Base-by-base conservation (phyloP, 1,140 invertebrate genomes). In the Macrobrachium rosenbergii region DNA sequence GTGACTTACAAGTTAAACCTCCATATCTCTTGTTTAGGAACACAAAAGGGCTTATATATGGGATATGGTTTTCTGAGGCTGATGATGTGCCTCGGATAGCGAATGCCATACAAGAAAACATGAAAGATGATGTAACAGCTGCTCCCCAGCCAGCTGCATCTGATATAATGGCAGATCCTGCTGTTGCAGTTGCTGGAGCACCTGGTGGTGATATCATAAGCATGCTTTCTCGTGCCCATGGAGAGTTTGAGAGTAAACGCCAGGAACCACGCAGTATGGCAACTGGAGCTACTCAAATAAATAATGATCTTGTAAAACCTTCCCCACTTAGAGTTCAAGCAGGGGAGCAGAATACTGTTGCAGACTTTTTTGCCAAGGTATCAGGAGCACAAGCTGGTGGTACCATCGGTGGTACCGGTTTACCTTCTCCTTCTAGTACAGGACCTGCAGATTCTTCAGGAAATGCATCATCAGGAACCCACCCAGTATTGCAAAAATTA, bases 301-400 rank as follows among this genome's bases (percentile, higher is more conserved):
- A 45, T 67, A 84, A 64, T 83, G 88, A 89, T 60, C 52, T 89
- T 17, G 84, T 87, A 63, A 87, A 87, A 73, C 83, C 87, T 60
- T 64, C 87, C 67, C 83, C 83, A 23, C 76, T 83, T 10, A 85
- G 83, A 72, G 80, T 83, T 37, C 60, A 77, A 21, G 83, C 87
- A 21, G 83, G 75, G 19, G 87, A 88, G 21, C 82, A 88, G 69
- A 87, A 83, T 45, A 84, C 88, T 73, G 89, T 90, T 5, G 89
- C 89, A 64, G 87, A 90, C 73, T 90, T 90, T 76, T 90, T 90
- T 90, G 89, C 89, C 69, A 90, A 90, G 64, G 89, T 90, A 43
- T 88, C 86, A 14, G 80, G 80, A 58, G 86, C 73, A 19, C 86
- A 88, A 60, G 86, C 86, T 37, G 86, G 86, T 28, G 73, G 80